Base-by-base conservation (phyloP, 2,113 vertebrate genomes). In the Cynopterus brachyotis region DNA sequence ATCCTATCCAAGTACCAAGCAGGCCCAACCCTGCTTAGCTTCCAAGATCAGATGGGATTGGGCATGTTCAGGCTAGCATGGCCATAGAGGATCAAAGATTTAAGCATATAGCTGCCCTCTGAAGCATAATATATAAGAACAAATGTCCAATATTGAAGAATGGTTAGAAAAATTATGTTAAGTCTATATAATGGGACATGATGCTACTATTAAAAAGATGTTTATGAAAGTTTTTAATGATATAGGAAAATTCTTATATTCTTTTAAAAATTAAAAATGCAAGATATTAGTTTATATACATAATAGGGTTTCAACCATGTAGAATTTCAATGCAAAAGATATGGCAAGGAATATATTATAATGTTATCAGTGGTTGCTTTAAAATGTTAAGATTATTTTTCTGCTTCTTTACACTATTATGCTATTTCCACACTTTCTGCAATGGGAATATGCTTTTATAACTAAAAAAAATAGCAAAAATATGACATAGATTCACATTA, bases 81-180 rank as follows among this genome's bases (percentile, higher is more conserved):
- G 15, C 50, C 15, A 50, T 50, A 50, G 50, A 5, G 32, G 60
- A 66, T 84, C 40, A 94, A 94, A 76, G 35, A 91, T 76, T 66
- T 85, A 85, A 95, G 45, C 15, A 94, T 17, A 72, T 1, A 62
- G 8, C 50, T 62, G 5, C 78, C 42, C 66, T 85, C 26, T 67
- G 45, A 94, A 94, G 37, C 4, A 67, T 66, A 79, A 91, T 75
- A 95, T 91, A 72, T 4, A 89, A 93, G 60, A 78, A 75, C 37
- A 88, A 69, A 45, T 84, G 7, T 67, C 50, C 45, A 76, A 26
- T 88, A 95, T 60, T 76, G 12, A n/a, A 90, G 45, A 89, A 92
- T 79, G 12, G 78, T 50, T 83, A 32, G 22, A 12, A 10, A 92
- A 73, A 55, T 87, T 82, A 91, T 1, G 53, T 6, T 47, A 72